A percentile compares a stretch with the other conserved stretches of the same genome.
Conservation (phyloP, 1,140 invertebrate species). For the Metaphire vulgaris region DNA sequence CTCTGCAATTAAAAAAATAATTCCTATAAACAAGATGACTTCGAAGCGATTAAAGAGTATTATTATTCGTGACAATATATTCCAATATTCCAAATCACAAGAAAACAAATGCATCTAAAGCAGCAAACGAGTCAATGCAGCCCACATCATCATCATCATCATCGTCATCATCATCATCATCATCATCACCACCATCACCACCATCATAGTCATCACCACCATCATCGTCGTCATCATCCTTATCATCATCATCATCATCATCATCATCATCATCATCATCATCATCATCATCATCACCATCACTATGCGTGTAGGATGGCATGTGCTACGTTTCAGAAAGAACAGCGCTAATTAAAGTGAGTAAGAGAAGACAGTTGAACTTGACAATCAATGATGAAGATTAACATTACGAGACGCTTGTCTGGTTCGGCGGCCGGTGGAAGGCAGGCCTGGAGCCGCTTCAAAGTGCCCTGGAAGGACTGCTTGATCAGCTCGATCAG, state of each 20-base stretch:
- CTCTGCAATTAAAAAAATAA: neutral
- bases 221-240: conserved; percentile 6
- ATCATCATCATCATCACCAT: conserved; percentile 1
- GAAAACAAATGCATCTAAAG: too few relatives aligned
- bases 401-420: neutral
- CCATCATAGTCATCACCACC: conserved; percentile 12
- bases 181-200: neutral
- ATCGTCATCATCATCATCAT: conserved; percentile 5
- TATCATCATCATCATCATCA: conserved; percentile 11
- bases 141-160: too few relatives aligned
- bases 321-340: too few relatives aligned
- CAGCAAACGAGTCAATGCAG: too few relatives aligned
- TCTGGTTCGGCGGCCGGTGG: neutral
- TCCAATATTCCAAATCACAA: too few relatives aligned
- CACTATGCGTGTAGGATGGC: neutral
- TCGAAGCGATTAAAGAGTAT: too few relatives aligned
- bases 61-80: too few relatives aligned
- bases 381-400: too few relatives aligned
- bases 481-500: neutral
- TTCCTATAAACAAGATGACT: too few relatives aligned
- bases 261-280: conserved; percentile 15
- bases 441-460: neutral
- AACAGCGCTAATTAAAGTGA: too few relatives aligned
- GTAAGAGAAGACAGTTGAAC: too few relatives aligned
- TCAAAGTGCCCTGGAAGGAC: neutral